Evolutionary conservation across 2,797 vertebrate genomes (phyloP), one percentile per base, ranked within the genome.

Genomic region (Botia almorhae): DNA sequence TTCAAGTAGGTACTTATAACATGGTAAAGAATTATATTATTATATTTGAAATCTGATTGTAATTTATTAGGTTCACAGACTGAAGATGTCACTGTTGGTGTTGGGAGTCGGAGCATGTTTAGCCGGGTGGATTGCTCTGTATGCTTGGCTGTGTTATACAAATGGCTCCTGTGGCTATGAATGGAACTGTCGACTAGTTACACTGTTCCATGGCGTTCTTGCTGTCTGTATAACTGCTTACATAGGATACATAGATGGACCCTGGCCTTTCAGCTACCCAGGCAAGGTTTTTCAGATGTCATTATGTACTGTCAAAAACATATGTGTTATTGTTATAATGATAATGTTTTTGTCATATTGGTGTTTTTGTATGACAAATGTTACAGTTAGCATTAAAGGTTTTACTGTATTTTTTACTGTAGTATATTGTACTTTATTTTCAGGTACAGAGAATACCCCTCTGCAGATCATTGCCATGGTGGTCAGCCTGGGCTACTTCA

Each of bases 181-280:
- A 81, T 98, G 97, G 96, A 99, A 96, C 93, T 99, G 97, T 89
- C 94, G 97, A 17, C 92, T 98, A 65, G 97, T 98, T 80, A 97
- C 97, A 0, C 92, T 99, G 87, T 89, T 96, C 23, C 97, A 99
- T 0, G 97, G 97, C 83, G 88, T 97, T 88, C 93, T 97, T 17
- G 96, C 94, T 0, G 93, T 97, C 70, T 93, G 93, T 61, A 92
- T 98, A 84, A 98, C 97, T 0, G 94, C 93, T 0, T 98, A 98
- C 85, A 95, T 98, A 68, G 96, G 97, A 84, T 98, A 98, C 79
- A 94, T 98, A 55, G 96, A 98, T 16, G 97, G 97, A 72, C 97
- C 97, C 4, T 99, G 97, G 97, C 97, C 97, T 71, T 94, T 99
- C 89, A 95, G 92, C 5, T 85, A 97, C 89, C 96, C 97, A 91